Conservation (phyloP, 1,140 invertebrate species). For the Cydia pomonella region DNA sequence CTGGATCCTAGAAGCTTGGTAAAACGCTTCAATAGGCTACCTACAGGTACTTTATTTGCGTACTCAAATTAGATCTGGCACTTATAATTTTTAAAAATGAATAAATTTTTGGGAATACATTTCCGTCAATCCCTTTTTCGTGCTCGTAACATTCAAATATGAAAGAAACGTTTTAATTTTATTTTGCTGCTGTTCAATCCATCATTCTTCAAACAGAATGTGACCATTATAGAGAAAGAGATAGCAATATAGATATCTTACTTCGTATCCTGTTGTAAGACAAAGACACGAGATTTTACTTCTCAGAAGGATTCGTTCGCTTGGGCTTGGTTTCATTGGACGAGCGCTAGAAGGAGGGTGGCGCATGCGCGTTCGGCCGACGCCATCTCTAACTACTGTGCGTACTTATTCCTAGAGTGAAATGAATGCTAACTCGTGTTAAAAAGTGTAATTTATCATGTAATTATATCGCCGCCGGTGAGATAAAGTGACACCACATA, state of each 20-base stretch:
- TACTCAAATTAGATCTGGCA: too few relatives aligned
- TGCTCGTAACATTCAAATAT: conserved; percentile 6
- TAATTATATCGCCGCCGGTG: conserved; percentile 57
- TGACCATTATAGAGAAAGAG: conserved; percentile 38
- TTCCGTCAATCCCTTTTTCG: neutral
- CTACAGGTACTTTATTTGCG: too few relatives aligned
- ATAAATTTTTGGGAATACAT: neutral
- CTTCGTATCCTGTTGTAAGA: conserved; percentile 33
- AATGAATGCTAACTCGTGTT: conserved; percentile 62
- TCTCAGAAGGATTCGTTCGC: conserved; percentile 61
- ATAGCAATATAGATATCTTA: conserved; percentile 40
- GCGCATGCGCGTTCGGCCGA: conserved; percentile 80
- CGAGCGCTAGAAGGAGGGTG: conserved; percentile 65
- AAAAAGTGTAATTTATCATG: conserved; percentile 69
- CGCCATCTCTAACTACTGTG: conserved; percentile 79
- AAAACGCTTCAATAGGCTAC: too few relatives aligned
- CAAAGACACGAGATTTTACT: conserved; percentile 42
- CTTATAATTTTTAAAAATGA: neutral
- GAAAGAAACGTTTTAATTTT: conserved; percentile 16
- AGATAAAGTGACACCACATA: conserved; percentile 51
- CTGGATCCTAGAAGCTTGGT: too few relatives aligned
- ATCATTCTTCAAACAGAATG: conserved; percentile 31
- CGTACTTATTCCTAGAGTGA: conserved; percentile 72
- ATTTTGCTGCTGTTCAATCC: conserved; percentile 6
- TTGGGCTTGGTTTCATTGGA: conserved; percentile 67